A percentile compares a stretch with the other conserved stretches of the same genome.
Evolutionary conservation across 2,888 invertebrate genomes (phyloP).

Genomic region (Leucania comma): DNA sequence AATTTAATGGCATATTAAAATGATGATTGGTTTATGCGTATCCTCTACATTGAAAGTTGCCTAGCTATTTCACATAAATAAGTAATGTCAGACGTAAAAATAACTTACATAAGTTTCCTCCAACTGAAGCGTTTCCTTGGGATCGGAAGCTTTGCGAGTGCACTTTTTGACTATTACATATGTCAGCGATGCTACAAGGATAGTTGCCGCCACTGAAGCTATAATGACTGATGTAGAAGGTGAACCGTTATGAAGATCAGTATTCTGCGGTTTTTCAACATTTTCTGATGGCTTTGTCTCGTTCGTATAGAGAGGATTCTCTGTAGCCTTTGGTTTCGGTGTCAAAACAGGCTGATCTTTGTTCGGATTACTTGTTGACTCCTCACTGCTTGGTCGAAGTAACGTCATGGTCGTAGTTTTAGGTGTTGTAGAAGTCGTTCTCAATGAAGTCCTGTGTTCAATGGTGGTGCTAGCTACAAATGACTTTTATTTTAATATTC

Average conservation of each 20-base stretch:
- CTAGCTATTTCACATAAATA: neutral
- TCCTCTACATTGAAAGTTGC: too few species aligned
- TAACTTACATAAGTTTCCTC: conserved; percentile 37
- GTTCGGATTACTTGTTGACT: neutral
- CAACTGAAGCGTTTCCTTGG: conserved; percentile 3
- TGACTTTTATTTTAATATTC: neutral
- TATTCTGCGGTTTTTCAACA: neutral
- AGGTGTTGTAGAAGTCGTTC: neutral
- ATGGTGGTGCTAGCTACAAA: neutral
- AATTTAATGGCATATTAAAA: too few species aligned
- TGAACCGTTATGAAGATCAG: too few species aligned
- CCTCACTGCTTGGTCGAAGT: neutral
- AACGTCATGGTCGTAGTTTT: neutral
- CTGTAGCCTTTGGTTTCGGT: neutral
- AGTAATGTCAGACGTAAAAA: neutral
- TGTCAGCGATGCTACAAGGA: conserved; percentile 1
- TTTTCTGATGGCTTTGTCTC: neutral
- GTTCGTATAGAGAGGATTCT: neutral
- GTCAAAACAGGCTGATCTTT: neutral
- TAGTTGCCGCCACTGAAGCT: neutral
- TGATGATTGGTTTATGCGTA: too few species aligned
- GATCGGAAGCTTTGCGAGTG: conserved; percentile 9
- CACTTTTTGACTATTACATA: conserved; percentile 19
- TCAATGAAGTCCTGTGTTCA: neutral
- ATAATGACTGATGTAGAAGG: neutral